phyloP scores from a whole-genome alignment of 1,140 invertebrate genomes.

The Drosophila albomicans region DNA sequence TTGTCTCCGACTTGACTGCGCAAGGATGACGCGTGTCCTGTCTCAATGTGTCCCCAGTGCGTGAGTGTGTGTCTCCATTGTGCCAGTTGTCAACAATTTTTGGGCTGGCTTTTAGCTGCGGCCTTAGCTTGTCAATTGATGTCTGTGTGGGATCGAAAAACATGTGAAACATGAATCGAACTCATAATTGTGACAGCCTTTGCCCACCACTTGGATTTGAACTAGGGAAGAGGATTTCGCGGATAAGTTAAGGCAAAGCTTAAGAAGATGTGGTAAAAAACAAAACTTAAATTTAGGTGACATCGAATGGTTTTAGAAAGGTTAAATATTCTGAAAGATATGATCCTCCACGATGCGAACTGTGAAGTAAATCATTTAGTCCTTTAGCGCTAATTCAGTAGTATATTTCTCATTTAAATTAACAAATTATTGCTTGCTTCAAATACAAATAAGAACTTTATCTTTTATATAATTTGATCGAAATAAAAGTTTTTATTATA shows the following conservation, averaged over 20 bases:
- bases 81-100: constrained; percentile 70
- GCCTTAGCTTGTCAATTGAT: constrained; percentile 71
- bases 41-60: constrained; percentile 9
- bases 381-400: no score
- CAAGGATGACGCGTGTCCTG: constrained; percentile 59
- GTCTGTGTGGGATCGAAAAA: constrained; percentile 57
- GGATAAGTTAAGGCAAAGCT: background rate
- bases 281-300: no score
- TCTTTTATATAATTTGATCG: no score
- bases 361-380: no score
- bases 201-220: background rate
- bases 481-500: no score
- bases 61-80: constrained; percentile 15
- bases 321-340: no score
- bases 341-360: no score
- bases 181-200: constrained; percentile 69
- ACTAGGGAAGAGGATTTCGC: background rate
- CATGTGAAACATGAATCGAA: constrained; percentile 67
- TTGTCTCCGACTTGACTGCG: background rate
- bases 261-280: background rate
- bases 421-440: no score
- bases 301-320: no score
- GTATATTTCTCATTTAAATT: no score
- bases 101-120: constrained; percentile 60
- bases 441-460: no score